Conservation (phyloP, 64 coral and sea anemone species). For the Orbicella faveolata region DNA sequence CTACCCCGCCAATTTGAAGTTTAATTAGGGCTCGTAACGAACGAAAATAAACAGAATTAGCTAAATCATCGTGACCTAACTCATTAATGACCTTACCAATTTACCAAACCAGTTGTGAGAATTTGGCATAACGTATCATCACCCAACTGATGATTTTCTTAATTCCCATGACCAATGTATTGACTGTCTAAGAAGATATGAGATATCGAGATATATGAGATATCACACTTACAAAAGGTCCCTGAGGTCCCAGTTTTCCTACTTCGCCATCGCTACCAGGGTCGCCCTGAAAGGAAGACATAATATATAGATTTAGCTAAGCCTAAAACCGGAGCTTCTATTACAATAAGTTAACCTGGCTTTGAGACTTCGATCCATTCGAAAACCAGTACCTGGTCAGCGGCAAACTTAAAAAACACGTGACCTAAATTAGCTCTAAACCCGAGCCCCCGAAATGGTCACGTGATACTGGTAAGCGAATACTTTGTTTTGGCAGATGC, state of each 20-base stretch:
- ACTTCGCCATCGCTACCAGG: not conserved
- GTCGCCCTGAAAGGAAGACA: conserved; percentile 5
- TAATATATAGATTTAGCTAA: not conserved
- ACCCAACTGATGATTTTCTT: not conserved
- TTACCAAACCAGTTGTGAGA: not conserved
- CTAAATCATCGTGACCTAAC: too few species aligned
- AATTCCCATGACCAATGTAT: not conserved
- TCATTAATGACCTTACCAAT: too few species aligned
- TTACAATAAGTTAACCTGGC: too few species aligned
- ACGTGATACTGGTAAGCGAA: too few species aligned
- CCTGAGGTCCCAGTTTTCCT: conserved; percentile 10
- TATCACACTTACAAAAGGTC: not conserved
- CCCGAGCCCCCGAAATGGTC: too few species aligned
- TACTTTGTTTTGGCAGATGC: too few species aligned
- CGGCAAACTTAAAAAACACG: too few species aligned
- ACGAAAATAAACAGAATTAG: too few species aligned
- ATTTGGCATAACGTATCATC: not conserved
- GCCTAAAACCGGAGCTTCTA: not conserved
- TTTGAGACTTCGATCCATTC: not conserved
- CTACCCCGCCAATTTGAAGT: too few species aligned
- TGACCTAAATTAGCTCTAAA: too few species aligned
- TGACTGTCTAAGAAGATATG: not conserved
- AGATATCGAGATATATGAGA: not conserved
- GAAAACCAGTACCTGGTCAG: too few species aligned
- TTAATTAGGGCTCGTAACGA: too few species aligned